Conservation (phyloP, 1,140 invertebrate genomes). For the Andricus grossulariae region DNA sequence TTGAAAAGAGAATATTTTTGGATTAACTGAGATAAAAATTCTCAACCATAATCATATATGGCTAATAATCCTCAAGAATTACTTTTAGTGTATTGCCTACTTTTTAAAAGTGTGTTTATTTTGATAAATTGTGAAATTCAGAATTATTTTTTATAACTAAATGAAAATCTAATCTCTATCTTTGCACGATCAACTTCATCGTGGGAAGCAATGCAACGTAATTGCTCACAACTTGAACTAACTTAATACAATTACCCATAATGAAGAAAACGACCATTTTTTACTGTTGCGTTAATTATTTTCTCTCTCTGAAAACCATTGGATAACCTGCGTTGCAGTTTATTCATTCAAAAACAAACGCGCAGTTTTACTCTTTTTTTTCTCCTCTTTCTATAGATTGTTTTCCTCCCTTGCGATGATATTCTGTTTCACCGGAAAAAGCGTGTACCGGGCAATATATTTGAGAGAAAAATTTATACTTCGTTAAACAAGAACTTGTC, state of each 20-base stretch:
- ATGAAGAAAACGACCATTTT: conserved; percentile 16
- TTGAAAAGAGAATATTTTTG: no score
- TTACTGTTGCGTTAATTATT: conserved; percentile 13
- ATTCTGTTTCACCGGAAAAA: conserved; percentile 7
- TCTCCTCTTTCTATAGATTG: background rate
- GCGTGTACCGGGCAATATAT: conserved; percentile 2
- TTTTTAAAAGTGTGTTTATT: no score
- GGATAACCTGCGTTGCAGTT: conserved; percentile 3
- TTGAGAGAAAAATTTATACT: conserved; percentile 5
- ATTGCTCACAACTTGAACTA: conserved; percentile 20
- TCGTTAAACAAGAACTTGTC: conserved; percentile 3
- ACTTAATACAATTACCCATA: conserved; percentile 23
- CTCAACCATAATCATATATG: no score
- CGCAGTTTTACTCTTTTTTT: background rate
- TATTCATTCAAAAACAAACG: conserved; percentile 23
- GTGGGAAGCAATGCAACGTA: background rate
- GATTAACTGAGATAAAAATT: no score
- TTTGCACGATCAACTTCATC: conserved; percentile 8
- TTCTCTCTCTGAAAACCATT: conserved; percentile 16
- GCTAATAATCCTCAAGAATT: no score
- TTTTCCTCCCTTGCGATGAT: conserved; percentile 4
- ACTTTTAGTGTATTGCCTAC: no score
- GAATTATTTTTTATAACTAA: background rate
- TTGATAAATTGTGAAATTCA: no score
- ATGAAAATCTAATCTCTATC: background rate